Evolutionary conservation across 2,888 invertebrate genomes (phyloP).

Genomic region (Ceramica pisi): DNA sequence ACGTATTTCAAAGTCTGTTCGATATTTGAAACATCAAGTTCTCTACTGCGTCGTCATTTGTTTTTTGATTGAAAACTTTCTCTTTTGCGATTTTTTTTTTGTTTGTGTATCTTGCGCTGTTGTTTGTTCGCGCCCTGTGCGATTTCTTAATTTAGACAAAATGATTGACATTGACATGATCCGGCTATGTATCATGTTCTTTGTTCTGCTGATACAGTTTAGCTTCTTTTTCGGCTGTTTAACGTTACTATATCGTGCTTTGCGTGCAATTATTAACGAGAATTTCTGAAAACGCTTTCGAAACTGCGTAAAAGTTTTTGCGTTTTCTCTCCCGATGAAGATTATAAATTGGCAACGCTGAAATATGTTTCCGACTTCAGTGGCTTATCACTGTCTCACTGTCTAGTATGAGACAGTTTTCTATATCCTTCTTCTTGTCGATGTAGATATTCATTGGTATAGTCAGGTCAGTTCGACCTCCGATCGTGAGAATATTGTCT

Average conservation of each 20-base stretch:
- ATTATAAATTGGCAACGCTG: neutral
- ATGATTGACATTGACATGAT: neutral
- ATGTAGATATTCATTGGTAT: neutral
- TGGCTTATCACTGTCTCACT: neutral
- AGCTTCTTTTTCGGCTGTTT: neutral
- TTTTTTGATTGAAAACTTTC: neutral
- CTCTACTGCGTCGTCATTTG: neutral
- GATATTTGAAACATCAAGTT: neutral
- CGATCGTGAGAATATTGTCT: too few relatives aligned
- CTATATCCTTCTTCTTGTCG: neutral
- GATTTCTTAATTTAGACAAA: neutral
- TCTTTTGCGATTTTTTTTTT: neutral
- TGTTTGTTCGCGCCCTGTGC: too few relatives aligned
- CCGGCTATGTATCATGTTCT: neutral
- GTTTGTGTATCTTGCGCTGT: neutral
- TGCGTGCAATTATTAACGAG: too few relatives aligned
- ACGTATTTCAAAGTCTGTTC: constrained; percentile 1
- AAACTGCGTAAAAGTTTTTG: neutral
- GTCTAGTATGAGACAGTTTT: too few relatives aligned
- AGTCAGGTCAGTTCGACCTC: constrained; percentile 5
- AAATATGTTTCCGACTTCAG: neutral
- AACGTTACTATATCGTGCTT: neutral
- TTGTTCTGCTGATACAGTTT: neutral
- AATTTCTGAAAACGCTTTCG: too few relatives aligned
- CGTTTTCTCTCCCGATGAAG: neutral